Evolutionary conservation across 2,113 vertebrate species (phyloP).

Genomic region (Hyperopisus bebe): DNA sequence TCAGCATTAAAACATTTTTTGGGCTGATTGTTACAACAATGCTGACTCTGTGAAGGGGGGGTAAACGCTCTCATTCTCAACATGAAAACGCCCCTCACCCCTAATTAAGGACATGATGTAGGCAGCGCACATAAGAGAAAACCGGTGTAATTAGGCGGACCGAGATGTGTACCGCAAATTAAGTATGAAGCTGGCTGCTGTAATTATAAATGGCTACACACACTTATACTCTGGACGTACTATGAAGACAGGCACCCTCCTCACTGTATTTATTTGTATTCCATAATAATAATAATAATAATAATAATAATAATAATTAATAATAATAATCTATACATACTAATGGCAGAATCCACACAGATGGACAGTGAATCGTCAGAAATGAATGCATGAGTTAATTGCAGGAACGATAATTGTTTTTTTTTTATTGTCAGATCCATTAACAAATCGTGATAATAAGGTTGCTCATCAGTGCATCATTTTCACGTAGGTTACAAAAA

Average conservation of each 20-base stretch:
- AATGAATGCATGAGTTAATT: background rate
- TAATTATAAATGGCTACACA: background rate
- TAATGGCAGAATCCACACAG: background rate
- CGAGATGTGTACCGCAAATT: background rate
- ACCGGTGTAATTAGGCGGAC: background rate
- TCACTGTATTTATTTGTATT: background rate
- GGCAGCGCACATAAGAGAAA: background rate
- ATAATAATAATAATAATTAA: background rate
- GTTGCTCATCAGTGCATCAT: background rate
- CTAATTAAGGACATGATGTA: background rate
- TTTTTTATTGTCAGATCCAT: background rate
- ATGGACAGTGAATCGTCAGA: background rate
- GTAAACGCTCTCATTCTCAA: background rate
- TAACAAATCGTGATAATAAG: background rate
- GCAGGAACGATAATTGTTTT: background rate
- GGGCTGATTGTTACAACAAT: conserved; percentile 22
- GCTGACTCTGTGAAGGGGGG: conserved; percentile 17
- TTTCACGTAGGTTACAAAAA: background rate
- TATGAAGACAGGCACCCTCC: background rate
- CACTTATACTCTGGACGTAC: background rate
- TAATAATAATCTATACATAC: background rate
- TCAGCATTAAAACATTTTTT: conserved; percentile 18
- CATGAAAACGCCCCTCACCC: background rate
- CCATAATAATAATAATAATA: background rate
- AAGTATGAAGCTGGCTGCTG: background rate